Evolutionary conservation across 2,797 vertebrate genomes (phyloP).

Genomic region (Sebastes steindachneri): DNA sequence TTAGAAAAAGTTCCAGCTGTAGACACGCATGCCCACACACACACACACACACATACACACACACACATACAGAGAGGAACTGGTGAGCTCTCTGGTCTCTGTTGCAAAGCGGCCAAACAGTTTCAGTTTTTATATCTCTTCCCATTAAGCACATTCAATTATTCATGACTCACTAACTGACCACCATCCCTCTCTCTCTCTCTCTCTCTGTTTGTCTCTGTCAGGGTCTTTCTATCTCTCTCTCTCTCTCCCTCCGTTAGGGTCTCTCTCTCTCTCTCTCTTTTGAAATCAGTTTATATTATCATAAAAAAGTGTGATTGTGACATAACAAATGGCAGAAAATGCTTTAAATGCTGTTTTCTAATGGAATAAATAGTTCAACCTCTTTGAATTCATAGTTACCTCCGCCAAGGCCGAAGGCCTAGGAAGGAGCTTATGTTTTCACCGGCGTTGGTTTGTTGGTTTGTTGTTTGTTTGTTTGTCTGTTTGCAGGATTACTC

Average conservation of each 20-base stretch:
- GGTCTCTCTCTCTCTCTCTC: no score
- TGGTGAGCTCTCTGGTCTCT: conserved; percentile 17
- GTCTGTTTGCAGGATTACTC: no score
- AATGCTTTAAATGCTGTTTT: neutral
- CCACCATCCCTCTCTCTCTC: conserved; percentile 30
- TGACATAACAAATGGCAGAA: neutral
- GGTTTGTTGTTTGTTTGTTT: no score
- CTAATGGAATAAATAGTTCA: neutral
- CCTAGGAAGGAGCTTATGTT: no score
- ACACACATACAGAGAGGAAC: neutral
- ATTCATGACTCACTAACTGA: conserved; percentile 65
- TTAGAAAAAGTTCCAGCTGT: neutral
- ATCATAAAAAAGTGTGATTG: neutral
- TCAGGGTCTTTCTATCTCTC: no score
- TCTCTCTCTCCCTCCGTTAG: no score
- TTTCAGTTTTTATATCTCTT: conserved; percentile 53
- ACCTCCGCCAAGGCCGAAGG: no score
- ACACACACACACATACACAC: neutral
- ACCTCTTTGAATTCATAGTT: neutral
- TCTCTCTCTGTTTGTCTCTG: neutral
- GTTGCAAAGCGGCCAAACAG: conserved; percentile 38
- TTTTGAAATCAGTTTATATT: no score
- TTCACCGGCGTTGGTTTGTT: no score
- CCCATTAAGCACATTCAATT: conserved; percentile 58
- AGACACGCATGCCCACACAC: neutral